phyloP scores from a whole-genome alignment of 2,888 invertebrate genomes.

The Chirona hameri region DNA sequence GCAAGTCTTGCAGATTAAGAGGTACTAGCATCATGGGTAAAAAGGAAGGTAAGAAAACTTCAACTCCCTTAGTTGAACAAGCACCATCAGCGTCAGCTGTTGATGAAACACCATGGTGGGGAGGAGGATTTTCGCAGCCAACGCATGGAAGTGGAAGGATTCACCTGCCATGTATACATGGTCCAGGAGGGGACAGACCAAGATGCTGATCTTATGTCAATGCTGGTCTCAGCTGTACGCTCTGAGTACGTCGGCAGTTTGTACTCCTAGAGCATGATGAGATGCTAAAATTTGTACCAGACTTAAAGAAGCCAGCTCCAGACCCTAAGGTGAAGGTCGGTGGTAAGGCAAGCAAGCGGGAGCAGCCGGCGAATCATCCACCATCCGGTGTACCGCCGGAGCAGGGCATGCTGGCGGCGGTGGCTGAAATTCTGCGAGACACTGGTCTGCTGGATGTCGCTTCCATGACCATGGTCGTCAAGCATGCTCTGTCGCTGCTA shows the following conservation, averaged over 20 bases:
- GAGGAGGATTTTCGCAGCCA: not conserved
- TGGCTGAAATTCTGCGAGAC: not conserved
- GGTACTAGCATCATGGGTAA: not conserved
- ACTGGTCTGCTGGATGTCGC: not conserved
- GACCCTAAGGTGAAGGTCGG: not conserved
- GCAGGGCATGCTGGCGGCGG: not conserved
- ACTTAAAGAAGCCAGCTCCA: not conserved
- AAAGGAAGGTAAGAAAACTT: not conserved
- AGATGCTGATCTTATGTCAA: not conserved
- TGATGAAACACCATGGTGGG: not conserved
- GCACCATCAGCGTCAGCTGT: not conserved
- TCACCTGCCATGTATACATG: not conserved
- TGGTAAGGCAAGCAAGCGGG: not conserved
- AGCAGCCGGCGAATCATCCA: too few relatives aligned
- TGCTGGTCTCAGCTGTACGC: not conserved
- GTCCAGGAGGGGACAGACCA: not conserved
- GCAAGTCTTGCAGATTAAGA: not conserved
- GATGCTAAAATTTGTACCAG: not conserved
- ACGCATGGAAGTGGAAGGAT: not conserved
- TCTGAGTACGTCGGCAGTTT: not conserved
- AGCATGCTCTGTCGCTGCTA: not conserved
- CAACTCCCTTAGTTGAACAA: not conserved
- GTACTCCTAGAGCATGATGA: not conserved
- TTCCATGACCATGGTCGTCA: not conserved
- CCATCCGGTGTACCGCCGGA: not conserved